A percentile compares a stretch with the other conserved stretches of the same genome.
Conservation (phyloP, 23 tunicate genomes). For the Trididemnum nubilum region DNA sequence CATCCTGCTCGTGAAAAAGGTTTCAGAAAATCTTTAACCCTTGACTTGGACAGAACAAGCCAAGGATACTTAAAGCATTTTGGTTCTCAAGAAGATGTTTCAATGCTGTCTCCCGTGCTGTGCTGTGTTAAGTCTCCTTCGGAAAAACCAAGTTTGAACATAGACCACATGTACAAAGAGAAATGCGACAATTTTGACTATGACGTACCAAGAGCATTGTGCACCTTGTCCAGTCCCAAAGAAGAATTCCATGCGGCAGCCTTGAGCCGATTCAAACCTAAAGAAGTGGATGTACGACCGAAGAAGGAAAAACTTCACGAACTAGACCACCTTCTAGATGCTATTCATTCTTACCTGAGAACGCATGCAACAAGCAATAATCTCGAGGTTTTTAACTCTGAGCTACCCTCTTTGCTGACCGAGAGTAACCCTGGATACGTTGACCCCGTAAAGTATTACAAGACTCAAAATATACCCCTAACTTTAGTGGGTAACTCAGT, state of each 20-base stretch:
- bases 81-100: not conserved
- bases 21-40: not conserved
- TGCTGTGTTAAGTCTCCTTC: not conserved
- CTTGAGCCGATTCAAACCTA: not conserved
- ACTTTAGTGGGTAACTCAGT: not conserved
- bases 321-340: constrained; percentile 11
- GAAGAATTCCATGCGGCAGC: constrained; percentile 21
- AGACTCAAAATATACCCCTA: not conserved
- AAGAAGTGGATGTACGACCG: constrained; percentile 7
- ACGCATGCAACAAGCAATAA: not conserved
- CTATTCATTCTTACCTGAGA: not conserved
- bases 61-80: not conserved
- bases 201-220: constrained; percentile 53
- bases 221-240: not conserved
- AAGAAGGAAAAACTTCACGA: constrained; percentile 25
- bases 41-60: not conserved
- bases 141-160: not conserved
- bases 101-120: constrained; percentile 2
- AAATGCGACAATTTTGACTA: constrained; percentile 69
- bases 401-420: not conserved
- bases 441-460: not conserved
- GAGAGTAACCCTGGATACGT: not conserved
- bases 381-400: not conserved
- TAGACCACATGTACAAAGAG: constrained; percentile 67
- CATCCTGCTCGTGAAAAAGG: not conserved